Conservation (phyloP, 1,140 invertebrate species). For the Tetramorium simillimum region DNA sequence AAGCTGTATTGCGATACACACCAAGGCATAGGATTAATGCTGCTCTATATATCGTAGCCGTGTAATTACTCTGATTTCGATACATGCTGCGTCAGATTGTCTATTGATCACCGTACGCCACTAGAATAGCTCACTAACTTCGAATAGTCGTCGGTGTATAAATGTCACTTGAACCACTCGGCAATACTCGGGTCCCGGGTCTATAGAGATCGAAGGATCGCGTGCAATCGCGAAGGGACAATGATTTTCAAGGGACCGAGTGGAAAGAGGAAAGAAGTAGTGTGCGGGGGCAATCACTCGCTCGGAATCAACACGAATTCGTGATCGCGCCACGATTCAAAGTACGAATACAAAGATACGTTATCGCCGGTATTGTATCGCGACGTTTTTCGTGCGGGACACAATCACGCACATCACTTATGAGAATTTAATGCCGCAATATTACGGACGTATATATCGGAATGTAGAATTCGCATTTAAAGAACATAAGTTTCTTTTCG, state of each 20-base stretch:
- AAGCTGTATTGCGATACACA: slow-evolving; percentile 23
- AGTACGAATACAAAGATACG: neutral
- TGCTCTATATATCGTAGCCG: slow-evolving; percentile 31
- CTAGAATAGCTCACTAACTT: slow-evolving; percentile 48
- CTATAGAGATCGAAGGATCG: slow-evolving; percentile 30
- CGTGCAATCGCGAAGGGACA: slow-evolving; percentile 21
- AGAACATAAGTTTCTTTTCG: neutral
- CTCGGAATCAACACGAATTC: slow-evolving; percentile 24
- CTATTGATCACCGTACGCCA: slow-evolving; percentile 37
- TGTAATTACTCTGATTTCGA: slow-evolving; percentile 61
- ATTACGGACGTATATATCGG: neutral
- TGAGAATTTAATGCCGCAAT: slow-evolving; percentile 2
- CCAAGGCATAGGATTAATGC: slow-evolving; percentile 26
- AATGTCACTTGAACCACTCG: slow-evolving; percentile 7
- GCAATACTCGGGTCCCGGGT: neutral
- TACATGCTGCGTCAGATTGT: slow-evolving; percentile 43
- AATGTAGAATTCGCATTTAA: neutral
- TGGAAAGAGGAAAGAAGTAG: neutral
- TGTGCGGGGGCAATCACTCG: neutral
- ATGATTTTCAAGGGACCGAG: slow-evolving; percentile 2
- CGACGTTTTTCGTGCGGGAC: neutral
- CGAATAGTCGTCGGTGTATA: slow-evolving; percentile 37
- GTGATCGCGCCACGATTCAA: slow-evolving; percentile 11
- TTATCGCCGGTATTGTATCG: slow-evolving; percentile 2
- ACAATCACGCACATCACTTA: neutral